Evolutionary conservation across 2,888 invertebrate genomes (phyloP), one percentile per base, ranked within the genome.

Genomic region (Phaonia tiefii): DNA sequence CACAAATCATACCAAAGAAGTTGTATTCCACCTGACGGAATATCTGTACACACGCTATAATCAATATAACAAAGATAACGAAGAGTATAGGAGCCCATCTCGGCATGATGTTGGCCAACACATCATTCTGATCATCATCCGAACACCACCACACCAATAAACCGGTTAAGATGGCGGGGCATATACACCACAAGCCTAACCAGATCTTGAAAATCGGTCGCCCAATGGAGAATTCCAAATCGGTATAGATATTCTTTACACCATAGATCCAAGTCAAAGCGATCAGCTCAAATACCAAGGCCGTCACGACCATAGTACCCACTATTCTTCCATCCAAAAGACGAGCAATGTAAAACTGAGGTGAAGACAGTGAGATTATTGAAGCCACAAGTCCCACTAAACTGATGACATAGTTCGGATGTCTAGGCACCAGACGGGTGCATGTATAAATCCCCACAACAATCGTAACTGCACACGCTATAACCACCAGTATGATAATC

Each of bases 11-110:
- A 74, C 91, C 90, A 65, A 90, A 90, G 85, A 90, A 91, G 81
- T 91, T 91, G 72, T 91, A 91, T 75, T 91, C 91, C n/a, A 91
- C 91, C 84, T 91, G 91, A 1, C 90, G 89, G 75, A 89, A 90
- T 75, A 91, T 89, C 82, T 90, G 90, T 51, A 91, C 84, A 56
- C 89, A 88, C 42, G 91, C 90, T 65, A 90, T 88, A 4, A 90
- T 75, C 17, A 90, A 76, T 0, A 91, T 90, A 10, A 90, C 83
- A 2, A 85, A 86, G 76, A 91, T 66, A 0, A 88, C 88, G 31
- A 90, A 87, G 1, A 90, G 85, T 17, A 91, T 90, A 1, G 91
- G 90, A 1, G 89, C 88, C 91, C 91, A 91, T 63, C 90, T 88
- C 0, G 91, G 91, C 81, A 91, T 72, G 58, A 90, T 88, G 1